Evolutionary conservation across 35 echinoderm and acorn worm genomes (phyloP).

Genomic region (Anneissia japonica): DNA sequence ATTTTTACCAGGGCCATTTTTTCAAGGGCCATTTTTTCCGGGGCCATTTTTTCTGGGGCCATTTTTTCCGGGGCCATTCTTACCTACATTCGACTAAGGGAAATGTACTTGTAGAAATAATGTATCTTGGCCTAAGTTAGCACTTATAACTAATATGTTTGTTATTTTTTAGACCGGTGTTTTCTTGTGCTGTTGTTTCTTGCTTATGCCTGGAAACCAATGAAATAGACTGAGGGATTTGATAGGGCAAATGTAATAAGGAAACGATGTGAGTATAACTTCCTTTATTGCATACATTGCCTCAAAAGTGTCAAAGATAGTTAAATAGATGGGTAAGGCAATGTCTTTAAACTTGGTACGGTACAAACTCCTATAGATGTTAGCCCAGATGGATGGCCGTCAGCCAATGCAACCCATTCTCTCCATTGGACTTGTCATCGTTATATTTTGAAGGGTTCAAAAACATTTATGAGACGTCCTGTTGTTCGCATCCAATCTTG

Average conservation of each 20-base stretch:
- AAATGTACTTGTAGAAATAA: not conserved
- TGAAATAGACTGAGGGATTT: not conserved
- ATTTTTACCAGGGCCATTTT: too few species aligned
- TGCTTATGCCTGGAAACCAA: not conserved
- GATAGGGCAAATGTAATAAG: not conserved
- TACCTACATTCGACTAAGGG: too few species aligned
- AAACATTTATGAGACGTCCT: not conserved
- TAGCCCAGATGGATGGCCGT: not conserved
- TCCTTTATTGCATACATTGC: constrained; percentile 1
- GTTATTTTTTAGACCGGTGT: not conserved
- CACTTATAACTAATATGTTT: not conserved
- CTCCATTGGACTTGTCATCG: not conserved
- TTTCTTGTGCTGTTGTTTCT: not conserved
- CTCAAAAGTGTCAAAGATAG: not conserved
- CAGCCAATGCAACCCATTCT: not conserved
- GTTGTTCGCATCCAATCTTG: not conserved
- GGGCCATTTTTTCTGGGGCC: too few species aligned
- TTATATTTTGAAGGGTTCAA: too few species aligned
- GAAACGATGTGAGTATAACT: not conserved
- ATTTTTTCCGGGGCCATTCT: too few species aligned
- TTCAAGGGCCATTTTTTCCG: too few species aligned
- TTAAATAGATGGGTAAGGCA: not conserved
- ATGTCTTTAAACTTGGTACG: not conserved
- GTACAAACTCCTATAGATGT: too few species aligned
- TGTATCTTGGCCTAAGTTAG: not conserved